These are phyloP conservation scores for Cephus spinipes DNA, from an alignment of 2,888 invertebrate genomes.

Conservation along the genomic window DNA sequence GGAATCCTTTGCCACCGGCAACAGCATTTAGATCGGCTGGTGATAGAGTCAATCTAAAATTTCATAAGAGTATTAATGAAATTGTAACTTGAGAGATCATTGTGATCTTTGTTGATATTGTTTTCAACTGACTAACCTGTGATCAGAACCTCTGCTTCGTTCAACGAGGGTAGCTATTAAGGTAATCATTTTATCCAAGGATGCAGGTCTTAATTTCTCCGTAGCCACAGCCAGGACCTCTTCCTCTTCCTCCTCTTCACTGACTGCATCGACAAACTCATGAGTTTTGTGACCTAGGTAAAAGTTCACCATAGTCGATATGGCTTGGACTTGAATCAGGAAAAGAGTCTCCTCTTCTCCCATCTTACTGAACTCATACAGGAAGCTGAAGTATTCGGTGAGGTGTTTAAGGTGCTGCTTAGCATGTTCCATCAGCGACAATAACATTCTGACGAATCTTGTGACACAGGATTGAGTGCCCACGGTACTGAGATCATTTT, in stretches of 20 bases:
- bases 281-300: conserved; percentile 87
- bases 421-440: conserved; percentile 89
- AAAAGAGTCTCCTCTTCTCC: conserved; percentile 94
- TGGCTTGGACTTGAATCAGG: conserved; percentile 86
- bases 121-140: conserved; percentile 47
- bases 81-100: not conserved
- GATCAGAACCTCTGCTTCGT: conserved; percentile 84
- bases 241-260: conserved; percentile 79
- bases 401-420: conserved; percentile 88
- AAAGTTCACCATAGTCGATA: conserved; percentile 91
- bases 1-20: conserved; percentile 91
- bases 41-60: conserved; percentile 76
- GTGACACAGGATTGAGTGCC: conserved; percentile 91
- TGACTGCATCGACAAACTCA: conserved; percentile 79
- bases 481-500: conserved; percentile 70
- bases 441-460: conserved; percentile 88
- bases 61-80: not conserved
- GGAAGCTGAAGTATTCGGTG: conserved; percentile 91
- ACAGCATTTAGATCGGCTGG: conserved; percentile 85
- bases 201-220: conserved; percentile 88
- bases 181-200: conserved; percentile 95
- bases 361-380: conserved; percentile 95
- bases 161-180: conserved; percentile 90
- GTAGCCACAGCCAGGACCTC: conserved; percentile 74
- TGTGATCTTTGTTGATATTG: not conserved